Percentiles rank a stretch among this genome's conserved stretches.
phyloP scores from a whole-genome alignment of 2,888 invertebrate species.

The Pilophorus perplexus region DNA sequence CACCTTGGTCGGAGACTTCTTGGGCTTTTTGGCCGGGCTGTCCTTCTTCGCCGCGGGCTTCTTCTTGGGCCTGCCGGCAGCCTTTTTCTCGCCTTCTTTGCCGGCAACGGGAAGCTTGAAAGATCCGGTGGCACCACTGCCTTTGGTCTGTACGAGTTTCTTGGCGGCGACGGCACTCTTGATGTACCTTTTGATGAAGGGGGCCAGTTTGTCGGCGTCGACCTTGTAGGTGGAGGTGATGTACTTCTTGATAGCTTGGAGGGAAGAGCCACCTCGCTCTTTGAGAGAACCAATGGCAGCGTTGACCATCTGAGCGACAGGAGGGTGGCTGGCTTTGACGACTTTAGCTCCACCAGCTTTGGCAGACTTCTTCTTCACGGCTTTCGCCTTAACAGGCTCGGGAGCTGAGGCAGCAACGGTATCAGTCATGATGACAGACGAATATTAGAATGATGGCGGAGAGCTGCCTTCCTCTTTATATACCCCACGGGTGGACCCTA shows the following conservation, averaged over 20 bases:
- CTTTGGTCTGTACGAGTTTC: slow-evolving; percentile 43
- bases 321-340: slow-evolving; percentile 53
- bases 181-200: slow-evolving; percentile 61
- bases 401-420: neutral
- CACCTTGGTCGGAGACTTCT: neutral
- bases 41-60: slow-evolving; percentile 12
- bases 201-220: slow-evolving; percentile 59
- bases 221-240: slow-evolving; percentile 61
- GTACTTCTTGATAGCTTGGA: slow-evolving; percentile 63
- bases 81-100: slow-evolving; percentile 4
- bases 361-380: slow-evolving; percentile 6
- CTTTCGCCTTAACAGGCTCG: slow-evolving; percentile 22
- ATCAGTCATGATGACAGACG: neutral
- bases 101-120: slow-evolving; percentile 37
- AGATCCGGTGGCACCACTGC: slow-evolving; percentile 44
- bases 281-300: slow-evolving; percentile 58
- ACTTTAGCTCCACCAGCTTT: neutral
- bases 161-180: slow-evolving; percentile 57
- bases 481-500: neutral
- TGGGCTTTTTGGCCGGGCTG: neutral
- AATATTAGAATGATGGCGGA: neutral
- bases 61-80: neutral
- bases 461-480: neutral
- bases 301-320: slow-evolving; percentile 59
- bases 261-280: slow-evolving; percentile 61